Conservation (phyloP, 2,797 vertebrate genomes). For the Limosa lapponica region DNA sequence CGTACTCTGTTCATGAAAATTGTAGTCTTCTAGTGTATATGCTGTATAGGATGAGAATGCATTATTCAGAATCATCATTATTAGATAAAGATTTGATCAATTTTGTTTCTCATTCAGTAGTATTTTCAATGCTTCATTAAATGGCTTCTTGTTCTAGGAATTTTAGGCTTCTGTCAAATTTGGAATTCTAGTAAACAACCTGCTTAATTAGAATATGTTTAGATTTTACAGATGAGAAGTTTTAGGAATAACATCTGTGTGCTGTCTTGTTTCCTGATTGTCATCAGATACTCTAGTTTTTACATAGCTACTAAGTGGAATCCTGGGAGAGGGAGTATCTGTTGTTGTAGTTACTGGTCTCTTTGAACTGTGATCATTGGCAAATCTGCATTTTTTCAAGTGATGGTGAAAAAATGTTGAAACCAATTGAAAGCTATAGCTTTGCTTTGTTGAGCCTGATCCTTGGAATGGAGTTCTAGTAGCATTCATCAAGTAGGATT, state of each 20-base stretch:
- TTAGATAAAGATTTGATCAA: neutral
- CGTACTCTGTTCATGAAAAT: neutral
- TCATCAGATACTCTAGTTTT: neutral
- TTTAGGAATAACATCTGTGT: neutral
- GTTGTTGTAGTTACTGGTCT: neutral
- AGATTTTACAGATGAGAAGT: neutral
- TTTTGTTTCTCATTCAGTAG: neutral
- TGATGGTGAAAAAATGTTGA: neutral
- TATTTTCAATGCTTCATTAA: neutral
- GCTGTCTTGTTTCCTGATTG: neutral
- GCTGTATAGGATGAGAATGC: neutral
- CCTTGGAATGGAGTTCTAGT: neutral
- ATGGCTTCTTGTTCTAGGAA: neutral
- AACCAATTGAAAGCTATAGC: neutral
- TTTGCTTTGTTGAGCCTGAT: neutral
- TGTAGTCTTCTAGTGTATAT: neutral
- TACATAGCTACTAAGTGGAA: neutral
- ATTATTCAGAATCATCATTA: neutral
- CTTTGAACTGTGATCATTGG: neutral
- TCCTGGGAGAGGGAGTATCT: neutral
- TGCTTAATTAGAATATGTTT: neutral
- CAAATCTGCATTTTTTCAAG: neutral
- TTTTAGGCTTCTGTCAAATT: neutral
- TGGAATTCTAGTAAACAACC: neutral
- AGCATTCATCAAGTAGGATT: neutral